These are phyloP conservation scores for Mormyrus iriodes DNA, from an alignment of 2,113 vertebrate species.

Conservation along the genomic window DNA sequence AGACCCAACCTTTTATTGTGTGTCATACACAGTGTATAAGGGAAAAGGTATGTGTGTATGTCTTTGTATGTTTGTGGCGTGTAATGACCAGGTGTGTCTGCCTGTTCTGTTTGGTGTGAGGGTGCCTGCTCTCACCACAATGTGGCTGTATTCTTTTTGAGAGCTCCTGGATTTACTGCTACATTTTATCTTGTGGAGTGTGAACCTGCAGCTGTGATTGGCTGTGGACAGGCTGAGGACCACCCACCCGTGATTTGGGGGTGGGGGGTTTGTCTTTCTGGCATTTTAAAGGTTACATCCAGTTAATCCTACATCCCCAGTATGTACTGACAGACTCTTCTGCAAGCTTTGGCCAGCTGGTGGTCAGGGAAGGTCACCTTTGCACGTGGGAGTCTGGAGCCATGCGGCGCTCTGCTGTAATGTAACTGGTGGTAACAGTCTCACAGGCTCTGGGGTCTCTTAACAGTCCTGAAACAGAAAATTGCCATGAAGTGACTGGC, in stretches of 20 bases:
- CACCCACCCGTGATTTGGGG: background rate
- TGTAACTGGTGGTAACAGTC: background rate
- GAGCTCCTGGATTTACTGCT: background rate
- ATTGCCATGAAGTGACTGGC: background rate
- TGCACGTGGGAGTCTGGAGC: background rate
- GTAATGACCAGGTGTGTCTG: background rate
- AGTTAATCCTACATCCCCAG: background rate
- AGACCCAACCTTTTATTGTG: background rate
- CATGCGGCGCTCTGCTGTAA: background rate
- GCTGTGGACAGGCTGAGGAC: background rate
- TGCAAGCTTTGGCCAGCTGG: background rate
- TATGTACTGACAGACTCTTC: background rate
- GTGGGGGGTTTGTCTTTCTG: background rate
- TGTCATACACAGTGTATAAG: background rate
- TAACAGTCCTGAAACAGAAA: background rate
- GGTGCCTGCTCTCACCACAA: background rate
- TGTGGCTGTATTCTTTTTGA: background rate
- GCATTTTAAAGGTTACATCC: background rate
- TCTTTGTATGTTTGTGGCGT: background rate
- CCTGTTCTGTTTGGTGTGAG: background rate
- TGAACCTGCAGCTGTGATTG: background rate
- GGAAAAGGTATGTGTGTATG: background rate
- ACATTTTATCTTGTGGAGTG: background rate
- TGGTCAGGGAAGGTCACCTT: background rate
- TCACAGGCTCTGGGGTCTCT: background rate